Conservation (phyloP, 2,113 vertebrate species). For the Atrichornis clamosus region DNA sequence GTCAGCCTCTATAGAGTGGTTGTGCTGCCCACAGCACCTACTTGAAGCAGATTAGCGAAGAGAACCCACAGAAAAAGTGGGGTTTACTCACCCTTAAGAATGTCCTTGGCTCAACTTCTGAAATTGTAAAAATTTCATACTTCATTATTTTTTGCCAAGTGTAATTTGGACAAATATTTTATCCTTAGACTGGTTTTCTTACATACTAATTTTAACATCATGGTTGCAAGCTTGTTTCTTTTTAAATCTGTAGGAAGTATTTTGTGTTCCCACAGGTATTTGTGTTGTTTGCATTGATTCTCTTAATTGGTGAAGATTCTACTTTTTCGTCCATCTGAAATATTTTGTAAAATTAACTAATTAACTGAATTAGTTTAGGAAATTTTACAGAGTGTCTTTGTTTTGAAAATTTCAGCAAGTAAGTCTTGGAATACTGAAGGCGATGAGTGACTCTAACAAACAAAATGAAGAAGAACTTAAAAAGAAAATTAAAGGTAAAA, state of each 20-base stretch:
- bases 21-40: not conserved
- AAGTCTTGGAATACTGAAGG: conserved; percentile 80
- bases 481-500: conserved; percentile 86
- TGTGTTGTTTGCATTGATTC: not conserved
- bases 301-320: not conserved
- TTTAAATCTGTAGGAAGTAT: not conserved
- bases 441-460: conserved; percentile 80
- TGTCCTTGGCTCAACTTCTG: not conserved
- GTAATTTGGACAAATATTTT: not conserved
- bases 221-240: not conserved
- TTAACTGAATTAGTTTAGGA: conserved; percentile 5
- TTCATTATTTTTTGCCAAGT: not conserved
- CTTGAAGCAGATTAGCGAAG: not conserved
- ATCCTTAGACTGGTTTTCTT: not conserved
- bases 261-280: not conserved
- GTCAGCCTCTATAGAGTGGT: not conserved
- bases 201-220: not conserved
- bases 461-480: conserved; percentile 81
- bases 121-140: not conserved
- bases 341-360: not conserved
- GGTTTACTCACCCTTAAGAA: not conserved
- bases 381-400: conserved; percentile 1
- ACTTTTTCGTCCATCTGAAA: not conserved
- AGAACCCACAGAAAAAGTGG: not conserved
- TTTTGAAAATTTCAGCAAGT: conserved; percentile 81